These are phyloP conservation scores for Pollimyrus isidori DNA, from an alignment of 2,113 vertebrate species.

Conservation along the genomic window DNA sequence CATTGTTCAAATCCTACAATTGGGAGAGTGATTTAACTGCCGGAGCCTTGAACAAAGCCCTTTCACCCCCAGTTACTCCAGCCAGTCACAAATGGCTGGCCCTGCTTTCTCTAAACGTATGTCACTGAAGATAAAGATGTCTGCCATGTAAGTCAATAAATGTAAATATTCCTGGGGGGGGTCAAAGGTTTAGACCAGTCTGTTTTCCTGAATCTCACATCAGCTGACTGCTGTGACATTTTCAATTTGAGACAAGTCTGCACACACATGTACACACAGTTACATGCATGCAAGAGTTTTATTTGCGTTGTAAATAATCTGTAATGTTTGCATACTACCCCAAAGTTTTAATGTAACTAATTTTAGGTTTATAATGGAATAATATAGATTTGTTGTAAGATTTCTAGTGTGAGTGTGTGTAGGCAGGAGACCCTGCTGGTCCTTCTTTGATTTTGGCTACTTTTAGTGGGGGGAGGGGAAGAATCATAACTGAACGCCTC, in stretches of 20 bases:
- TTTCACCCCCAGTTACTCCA: neutral
- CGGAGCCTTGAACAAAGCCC: neutral
- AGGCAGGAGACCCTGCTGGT: neutral
- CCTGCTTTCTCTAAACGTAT: neutral
- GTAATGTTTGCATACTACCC: neutral
- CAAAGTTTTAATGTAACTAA: neutral
- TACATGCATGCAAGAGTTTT: neutral
- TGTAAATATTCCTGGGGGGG: neutral
- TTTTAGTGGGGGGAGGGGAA: constrained; percentile 32
- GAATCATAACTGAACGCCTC: constrained; percentile 59
- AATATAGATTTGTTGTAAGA: neutral
- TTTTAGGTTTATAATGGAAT: neutral
- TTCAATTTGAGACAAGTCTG: neutral
- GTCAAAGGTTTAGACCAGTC: neutral
- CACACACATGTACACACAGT: neutral
- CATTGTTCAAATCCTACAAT: neutral
- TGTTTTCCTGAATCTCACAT: neutral
- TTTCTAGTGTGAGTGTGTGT: neutral
- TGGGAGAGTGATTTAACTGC: neutral
- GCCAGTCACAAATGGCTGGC: neutral
- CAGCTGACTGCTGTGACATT: neutral
- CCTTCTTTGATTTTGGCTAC: neutral
- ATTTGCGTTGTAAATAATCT: neutral
- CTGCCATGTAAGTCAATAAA: neutral
- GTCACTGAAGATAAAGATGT: neutral